These are phyloP conservation scores for Acleris emargana DNA, from an alignment of 2,888 invertebrate genomes.

Conservation along the genomic window DNA sequence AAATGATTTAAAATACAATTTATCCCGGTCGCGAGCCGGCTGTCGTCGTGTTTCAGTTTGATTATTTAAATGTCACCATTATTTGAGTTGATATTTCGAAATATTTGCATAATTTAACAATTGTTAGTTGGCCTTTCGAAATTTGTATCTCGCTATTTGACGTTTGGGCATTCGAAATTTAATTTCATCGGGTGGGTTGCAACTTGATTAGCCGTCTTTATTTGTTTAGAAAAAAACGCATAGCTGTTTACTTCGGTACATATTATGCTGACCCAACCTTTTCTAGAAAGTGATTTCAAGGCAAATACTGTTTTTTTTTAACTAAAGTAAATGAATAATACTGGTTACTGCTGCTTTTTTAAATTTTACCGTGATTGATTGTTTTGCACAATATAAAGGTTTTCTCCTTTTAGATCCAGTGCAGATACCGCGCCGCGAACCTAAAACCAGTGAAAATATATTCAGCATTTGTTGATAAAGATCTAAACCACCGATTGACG, in stretches of 20 bases:
- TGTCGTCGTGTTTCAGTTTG: slow-evolving; percentile 30
- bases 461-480: not conserved
- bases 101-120: slow-evolving; percentile 29
- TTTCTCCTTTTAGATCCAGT: not conserved
- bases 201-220: too few species aligned
- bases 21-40: slow-evolving; percentile 19
- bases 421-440: not conserved
- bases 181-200: not conserved
- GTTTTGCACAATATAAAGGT: too few species aligned
- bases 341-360: too few species aligned
- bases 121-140: slow-evolving; percentile 4
- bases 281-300: not conserved
- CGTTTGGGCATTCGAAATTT: not conserved
- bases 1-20: slow-evolving; percentile 36
- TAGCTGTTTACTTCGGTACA: not conserved
- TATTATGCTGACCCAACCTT: not conserved
- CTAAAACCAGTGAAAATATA: not conserved
- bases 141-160: not conserved
- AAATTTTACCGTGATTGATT: too few species aligned
- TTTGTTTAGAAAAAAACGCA: not conserved
- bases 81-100: slow-evolving; percentile 23
- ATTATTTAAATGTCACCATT: slow-evolving; percentile 29
- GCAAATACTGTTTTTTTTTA: too few species aligned
- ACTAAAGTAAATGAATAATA: too few species aligned
- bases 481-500: not conserved